phyloP scores from a whole-genome alignment of 2,113 vertebrate genomes.

The Eubucco bourcierii region DNA sequence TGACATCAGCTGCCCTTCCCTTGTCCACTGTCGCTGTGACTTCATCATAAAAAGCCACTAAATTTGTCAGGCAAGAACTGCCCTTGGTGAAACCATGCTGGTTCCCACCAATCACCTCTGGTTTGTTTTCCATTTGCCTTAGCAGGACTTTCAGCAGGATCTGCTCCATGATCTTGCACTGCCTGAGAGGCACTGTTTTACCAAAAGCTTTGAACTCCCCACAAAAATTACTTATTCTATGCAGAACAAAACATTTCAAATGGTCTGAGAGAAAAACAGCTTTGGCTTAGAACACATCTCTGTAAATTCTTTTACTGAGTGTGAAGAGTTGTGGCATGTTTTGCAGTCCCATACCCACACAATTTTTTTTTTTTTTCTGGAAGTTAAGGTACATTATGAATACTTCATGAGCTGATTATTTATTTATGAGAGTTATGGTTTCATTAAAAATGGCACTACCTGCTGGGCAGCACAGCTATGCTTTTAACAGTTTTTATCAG shows the following conservation, averaged over 20 bases:
- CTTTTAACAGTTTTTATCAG: conserved; percentile 81
- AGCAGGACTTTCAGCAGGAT: too few species aligned
- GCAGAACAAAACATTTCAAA: neutral
- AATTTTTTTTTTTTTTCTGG: conserved; percentile 7
- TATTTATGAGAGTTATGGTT: conserved; percentile 75
- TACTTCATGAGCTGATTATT: conserved; percentile 73
- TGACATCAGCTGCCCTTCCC: too few species aligned
- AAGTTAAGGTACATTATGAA: conserved; percentile 63
- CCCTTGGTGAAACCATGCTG: too few species aligned
- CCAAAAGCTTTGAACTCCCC: neutral
- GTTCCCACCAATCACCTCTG: too few species aligned
- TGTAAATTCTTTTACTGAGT: neutral
- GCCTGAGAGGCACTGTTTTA: neutral
- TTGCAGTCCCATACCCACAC: neutral
- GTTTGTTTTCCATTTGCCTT: too few species aligned
- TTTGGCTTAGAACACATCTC: neutral
- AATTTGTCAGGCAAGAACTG: too few species aligned
- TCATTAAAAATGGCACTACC: conserved; percentile 78
- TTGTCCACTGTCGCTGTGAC: too few species aligned
- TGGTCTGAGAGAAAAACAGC: neutral
- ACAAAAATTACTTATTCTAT: neutral
- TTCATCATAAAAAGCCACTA: too few species aligned
- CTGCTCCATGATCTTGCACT: too few species aligned
- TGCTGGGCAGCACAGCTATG: conserved; percentile 75
- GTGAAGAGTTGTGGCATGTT: neutral